Percentiles rank a stretch among this genome's conserved stretches.
These are phyloP conservation scores for Connochaetes taurinus DNA, from an alignment of 2,113 vertebrate genomes.

Conservation along the genomic window DNA sequence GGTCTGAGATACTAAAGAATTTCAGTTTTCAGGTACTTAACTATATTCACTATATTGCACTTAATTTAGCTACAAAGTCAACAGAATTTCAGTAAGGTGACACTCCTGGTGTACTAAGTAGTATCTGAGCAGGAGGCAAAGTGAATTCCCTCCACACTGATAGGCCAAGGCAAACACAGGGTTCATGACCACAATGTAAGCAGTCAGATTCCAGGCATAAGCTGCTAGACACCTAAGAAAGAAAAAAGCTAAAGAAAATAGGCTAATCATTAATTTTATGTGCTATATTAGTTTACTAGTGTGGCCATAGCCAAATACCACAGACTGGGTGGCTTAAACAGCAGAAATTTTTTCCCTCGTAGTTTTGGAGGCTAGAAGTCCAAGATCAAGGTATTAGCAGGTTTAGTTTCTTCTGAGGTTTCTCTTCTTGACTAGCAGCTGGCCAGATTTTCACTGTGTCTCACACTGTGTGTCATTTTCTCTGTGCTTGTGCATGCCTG, in stretches of 20 bases:
- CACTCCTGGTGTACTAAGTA: neutral
- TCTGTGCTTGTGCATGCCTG: neutral
- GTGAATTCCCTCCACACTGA: neutral
- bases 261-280: neutral
- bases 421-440: neutral
- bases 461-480: neutral
- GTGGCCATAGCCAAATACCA: neutral
- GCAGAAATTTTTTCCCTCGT: neutral
- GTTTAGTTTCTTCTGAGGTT: neutral
- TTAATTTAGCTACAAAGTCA: neutral
- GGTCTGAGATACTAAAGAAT: neutral
- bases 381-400: neutral
- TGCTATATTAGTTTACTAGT: neutral
- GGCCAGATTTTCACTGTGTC: neutral
- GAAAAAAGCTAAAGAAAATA: slow-evolving; percentile 23
- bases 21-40: neutral
- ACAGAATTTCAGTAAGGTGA: neutral
- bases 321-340: neutral
- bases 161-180: neutral
- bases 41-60: neutral
- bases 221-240: neutral
- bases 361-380: neutral
- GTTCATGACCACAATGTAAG: neutral
- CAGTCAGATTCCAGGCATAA: neutral
- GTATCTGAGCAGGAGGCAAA: neutral